Conservation (phyloP, 1,140 invertebrate genomes). For the Arion vulgaris region DNA sequence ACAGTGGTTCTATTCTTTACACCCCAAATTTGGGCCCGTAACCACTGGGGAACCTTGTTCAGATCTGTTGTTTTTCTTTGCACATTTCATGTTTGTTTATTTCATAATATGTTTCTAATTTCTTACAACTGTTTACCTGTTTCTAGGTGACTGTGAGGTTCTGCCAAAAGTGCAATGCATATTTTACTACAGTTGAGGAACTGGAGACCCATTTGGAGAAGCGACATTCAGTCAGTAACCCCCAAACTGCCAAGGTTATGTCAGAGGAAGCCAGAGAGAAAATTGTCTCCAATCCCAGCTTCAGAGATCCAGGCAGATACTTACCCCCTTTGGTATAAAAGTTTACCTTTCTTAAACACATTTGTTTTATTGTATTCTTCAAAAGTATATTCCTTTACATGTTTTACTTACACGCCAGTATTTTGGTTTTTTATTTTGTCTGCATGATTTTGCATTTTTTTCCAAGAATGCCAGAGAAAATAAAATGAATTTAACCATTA, state of each 20-base stretch:
- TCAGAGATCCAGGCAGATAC: conserved; percentile 11
- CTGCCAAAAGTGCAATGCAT: conserved; percentile 15
- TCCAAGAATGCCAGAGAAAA: too few relatives aligned
- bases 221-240: not conserved
- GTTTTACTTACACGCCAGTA: not conserved
- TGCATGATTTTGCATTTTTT: too few relatives aligned
- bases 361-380: not conserved
- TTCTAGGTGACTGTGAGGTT: conserved; percentile 28
- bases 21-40: too few relatives aligned
- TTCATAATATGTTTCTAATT: too few relatives aligned
- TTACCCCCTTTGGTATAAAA: not conserved
- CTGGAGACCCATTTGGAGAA: conserved; percentile 7
- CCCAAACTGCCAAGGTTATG: not conserved
- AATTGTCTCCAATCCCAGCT: conserved; percentile 20
- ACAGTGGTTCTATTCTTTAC: too few relatives aligned
- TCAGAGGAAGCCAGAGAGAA: conserved; percentile 17
- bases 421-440: too few relatives aligned
- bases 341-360: not conserved
- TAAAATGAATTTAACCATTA: too few relatives aligned
- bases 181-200: not conserved
- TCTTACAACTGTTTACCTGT: too few relatives aligned
- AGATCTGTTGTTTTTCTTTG: too few relatives aligned
- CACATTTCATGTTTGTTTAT: too few relatives aligned
- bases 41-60: too few relatives aligned
- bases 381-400: not conserved